Base-by-base conservation (phyloP, 1,140 invertebrate genomes). In the Aphidius ervi region DNA sequence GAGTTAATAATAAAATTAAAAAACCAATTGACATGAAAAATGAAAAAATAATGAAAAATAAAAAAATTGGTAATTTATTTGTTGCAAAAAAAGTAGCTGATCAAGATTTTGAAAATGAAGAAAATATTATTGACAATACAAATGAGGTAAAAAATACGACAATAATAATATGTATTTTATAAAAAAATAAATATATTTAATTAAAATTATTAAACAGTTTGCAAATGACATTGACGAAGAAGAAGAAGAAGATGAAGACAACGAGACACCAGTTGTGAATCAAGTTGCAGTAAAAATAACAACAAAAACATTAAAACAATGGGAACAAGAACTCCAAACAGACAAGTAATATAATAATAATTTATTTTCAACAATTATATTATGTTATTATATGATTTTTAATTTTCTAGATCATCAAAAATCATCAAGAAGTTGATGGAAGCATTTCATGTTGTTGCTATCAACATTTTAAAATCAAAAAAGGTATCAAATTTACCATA, bases 151-250 rank as follows among this genome's bases (percentile, higher is more conserved):
- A 31, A 31, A 31, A 31, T 31, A 31, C 4, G 1, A 31, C 2
- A 31, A 31, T 31, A 31, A 31, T 31, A 16, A 16, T 31, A 31
- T 31, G 1, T 31, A 31, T 31, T 31, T 3, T 31, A 31, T 31
- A 31, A 31, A 31, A 31, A 31, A 31, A 3, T 31, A 31, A 31
- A 31, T 31, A 31, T 31, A 31, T 31, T 31, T 31, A 31, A 43
- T 3, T 43, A 8, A 8, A 3, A 8, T 43, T 43, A 43, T 43
- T 7, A 43, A 43, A 43, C 4, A 88, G 76, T 84, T 87, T 47
- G 89, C 86, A 53, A 93, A 90, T 76, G 90, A 93, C 74, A 89
- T 91, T 58, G 90, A 88, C 78, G 90, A 92, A 74, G 91, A 85
- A 78, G 88, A 88, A 71, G 70, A 69, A 42, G 70, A 74, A 62